Conservation (phyloP, 2,888 invertebrate genomes). For the Leptodirus hochenwartii region DNA sequence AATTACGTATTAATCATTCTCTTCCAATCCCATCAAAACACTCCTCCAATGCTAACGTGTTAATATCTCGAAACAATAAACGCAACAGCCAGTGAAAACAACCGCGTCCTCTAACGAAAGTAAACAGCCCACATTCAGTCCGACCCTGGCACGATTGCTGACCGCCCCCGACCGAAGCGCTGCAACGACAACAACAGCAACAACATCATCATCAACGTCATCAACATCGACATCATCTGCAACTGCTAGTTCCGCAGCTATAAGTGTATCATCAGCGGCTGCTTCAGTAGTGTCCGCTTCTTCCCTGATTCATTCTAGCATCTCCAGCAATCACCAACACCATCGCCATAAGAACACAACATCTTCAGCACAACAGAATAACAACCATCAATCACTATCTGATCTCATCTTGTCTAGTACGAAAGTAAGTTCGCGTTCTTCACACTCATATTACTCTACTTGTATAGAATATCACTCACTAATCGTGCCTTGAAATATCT, state of each 20-base stretch:
- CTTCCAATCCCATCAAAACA: too few species aligned
- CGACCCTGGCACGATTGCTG: slow-evolving; percentile 61
- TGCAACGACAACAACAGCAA: too few species aligned
- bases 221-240: too few species aligned
- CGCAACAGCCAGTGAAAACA: background rate
- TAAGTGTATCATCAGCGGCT: too few species aligned
- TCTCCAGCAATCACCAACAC: slow-evolving; percentile 7
- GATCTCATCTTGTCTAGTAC: slow-evolving; percentile 26
- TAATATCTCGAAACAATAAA: background rate
- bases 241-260: too few species aligned
- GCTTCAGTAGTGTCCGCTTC: too few species aligned
- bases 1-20: too few species aligned
- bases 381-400: slow-evolving; percentile 25
- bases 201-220: too few species aligned
- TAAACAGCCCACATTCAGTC: slow-evolving; percentile 49
- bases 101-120: slow-evolving; percentile 12
- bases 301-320: too few species aligned
- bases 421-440: slow-evolving; percentile 20
- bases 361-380: slow-evolving; percentile 6
- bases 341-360: background rate
- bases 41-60: too few species aligned
- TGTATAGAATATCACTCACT: too few species aligned
- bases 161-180: slow-evolving; percentile 36
- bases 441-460: too few species aligned
- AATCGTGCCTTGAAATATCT: slow-evolving; percentile 10